Evolutionary conservation across 2,113 vertebrate species (phyloP).

Genomic region (Leptocoma aspasia): DNA sequence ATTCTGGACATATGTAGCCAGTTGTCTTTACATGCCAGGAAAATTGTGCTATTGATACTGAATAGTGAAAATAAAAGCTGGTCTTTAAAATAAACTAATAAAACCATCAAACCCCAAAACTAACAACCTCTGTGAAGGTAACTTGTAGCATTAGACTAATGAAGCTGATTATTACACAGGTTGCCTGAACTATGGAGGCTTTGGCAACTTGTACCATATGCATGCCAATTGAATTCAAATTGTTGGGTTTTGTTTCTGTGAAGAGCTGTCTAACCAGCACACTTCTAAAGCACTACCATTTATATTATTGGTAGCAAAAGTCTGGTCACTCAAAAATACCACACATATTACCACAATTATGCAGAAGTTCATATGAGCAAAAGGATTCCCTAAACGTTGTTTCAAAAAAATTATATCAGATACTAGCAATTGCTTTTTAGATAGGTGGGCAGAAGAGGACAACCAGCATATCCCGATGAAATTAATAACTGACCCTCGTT

Average conservation of each 20-base stretch:
- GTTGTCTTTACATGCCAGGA: background rate
- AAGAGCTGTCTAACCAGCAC: background rate
- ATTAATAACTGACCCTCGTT: background rate
- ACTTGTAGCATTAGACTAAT: background rate
- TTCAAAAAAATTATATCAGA: background rate
- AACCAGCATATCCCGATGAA: background rate
- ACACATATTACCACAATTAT: background rate
- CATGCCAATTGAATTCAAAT: background rate
- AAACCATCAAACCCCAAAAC: background rate
- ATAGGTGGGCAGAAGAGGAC: background rate
- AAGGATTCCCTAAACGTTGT: background rate
- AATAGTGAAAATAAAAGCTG: background rate
- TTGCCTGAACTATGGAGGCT: background rate
- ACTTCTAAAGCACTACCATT: background rate
- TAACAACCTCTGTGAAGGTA: background rate
- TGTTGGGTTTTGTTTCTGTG: background rate
- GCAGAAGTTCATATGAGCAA: background rate
- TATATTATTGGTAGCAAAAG: background rate
- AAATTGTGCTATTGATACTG: background rate
- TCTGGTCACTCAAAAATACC: background rate
- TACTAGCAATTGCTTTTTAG: background rate
- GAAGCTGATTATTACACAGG: background rate
- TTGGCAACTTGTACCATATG: background rate
- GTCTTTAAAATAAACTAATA: background rate
- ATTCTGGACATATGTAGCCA: rapidly evolving